Evolutionary conservation across 2,113 vertebrate genomes (phyloP).

Genomic region (Tragelaphus buxtoni): DNA sequence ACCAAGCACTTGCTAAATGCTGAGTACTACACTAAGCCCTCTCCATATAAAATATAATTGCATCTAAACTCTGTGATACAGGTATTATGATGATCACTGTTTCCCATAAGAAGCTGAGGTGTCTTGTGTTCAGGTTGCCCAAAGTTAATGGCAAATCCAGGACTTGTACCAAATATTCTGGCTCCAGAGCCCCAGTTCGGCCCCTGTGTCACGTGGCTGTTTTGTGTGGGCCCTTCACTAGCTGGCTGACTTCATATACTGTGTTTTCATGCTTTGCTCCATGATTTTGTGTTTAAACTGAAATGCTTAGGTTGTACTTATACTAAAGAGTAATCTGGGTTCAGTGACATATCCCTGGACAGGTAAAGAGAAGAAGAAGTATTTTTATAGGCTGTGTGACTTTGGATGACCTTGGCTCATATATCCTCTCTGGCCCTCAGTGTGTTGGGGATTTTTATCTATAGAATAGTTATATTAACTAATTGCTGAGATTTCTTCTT

Average conservation of each 20-base stretch:
- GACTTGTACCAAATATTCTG: neutral
- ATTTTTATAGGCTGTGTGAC: neutral
- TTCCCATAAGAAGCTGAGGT: neutral
- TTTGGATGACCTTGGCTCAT: neutral
- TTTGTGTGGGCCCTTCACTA: neutral
- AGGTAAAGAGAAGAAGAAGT: neutral
- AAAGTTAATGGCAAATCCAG: neutral
- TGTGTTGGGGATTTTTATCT: neutral
- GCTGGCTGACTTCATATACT: neutral
- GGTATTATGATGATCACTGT: neutral
- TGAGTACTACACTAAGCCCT: neutral
- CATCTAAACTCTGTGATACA: neutral
- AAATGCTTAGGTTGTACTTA: neutral
- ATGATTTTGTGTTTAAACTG: neutral
- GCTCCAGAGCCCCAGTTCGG: neutral
- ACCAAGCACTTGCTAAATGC: neutral
- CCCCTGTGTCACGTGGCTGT: accelerated
- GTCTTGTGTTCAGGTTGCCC: neutral
- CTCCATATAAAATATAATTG: neutral
- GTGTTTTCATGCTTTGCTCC: neutral
- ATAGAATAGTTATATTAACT: neutral
- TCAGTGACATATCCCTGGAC: neutral
- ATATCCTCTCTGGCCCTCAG: neutral
- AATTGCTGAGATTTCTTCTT: neutral
- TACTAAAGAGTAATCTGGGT: neutral